Evolutionary conservation across 2,888 invertebrate species (phyloP), one percentile per base, ranked within the genome.

Genomic region (Linnaemya vulpina): DNA sequence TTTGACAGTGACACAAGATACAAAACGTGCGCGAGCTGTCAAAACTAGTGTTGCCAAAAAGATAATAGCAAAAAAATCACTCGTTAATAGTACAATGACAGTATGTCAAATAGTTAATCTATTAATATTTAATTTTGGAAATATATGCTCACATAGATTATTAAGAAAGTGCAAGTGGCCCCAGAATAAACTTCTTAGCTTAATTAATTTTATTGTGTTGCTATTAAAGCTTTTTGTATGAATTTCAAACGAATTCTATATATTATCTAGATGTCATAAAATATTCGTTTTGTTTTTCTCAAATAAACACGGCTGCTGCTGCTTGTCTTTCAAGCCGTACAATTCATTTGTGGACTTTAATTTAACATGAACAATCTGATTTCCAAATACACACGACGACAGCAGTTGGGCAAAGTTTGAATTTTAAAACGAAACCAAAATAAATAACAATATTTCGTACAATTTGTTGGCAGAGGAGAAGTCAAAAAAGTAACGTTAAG

Each of bases 321-420:
- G 38, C 38, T 22, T 70, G 49, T 70, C 30, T 70, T 70, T 53
- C 20, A 40, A 46, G 9, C 20, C 15, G 15, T 22, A 40, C 25
- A n/a, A 25, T 25, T 51, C n/a, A 53, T 53, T 63, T 75, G 75
- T 75, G 63, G 74, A 74, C 38, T 49, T 86, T 83, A 76, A 83
- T 75, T 81, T 38, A 46, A 60, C 89, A 89, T 88, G 65, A 25
- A 46, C 65, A 46, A 65, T 49, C 30, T 87, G 76, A 76, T 73
- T 81, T 73, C 55, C 79, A 67, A 74, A 58, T 67, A 53, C 55
- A 38, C 35, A 60, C 22, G 49, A 17, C 70, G 2, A 46, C 46
- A 20, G 38, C 68, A 53, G 88, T 87, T 88, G 88, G 86, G 87
- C 87, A 83, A 62, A 83, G 86, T 87, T 84, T 68, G 53, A 65